Evolutionary conservation across 2,797 vertebrate genomes (phyloP), one percentile per base, ranked within the genome.

Genomic region (Acanthiza pusilla): DNA sequence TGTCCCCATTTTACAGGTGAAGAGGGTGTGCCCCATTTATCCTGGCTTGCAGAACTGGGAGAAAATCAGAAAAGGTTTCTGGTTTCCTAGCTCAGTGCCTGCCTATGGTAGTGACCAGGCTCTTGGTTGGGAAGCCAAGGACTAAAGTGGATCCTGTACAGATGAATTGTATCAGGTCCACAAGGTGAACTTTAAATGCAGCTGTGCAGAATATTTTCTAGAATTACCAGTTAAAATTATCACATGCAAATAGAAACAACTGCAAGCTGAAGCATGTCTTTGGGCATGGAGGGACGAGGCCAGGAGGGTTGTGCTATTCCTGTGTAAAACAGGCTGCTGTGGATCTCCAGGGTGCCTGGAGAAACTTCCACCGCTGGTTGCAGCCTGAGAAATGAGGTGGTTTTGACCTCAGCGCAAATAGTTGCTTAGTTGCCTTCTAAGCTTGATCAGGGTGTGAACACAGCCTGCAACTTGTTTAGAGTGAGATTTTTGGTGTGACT

Each of bases 141-240:
- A 1, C 57, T 67, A 2, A 25, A 47, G 27, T 50, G 55, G 29
- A 5, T 65, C 42, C 15, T 2, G 3, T 47, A 8, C 21, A 51
- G 15, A 45, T 65, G 16, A 40, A 25, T 19, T 67, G 23, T 53
- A 4, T 77, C 54, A 67, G 60, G 26, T 75, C 85, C 78, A 63
- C 20, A n/a, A 80, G 78, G 40, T 72, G 82, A 77, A 78, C 88
- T 81, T 66, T 74, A 74, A 72, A 67, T 82, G 58, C 61, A 60
- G 54, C 81, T 87, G 45, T 63, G 34, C 40, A 62, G 88, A 78
- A 61, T 91, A 58, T 95, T 95, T 88, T 91, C 89, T 93, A 66
- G 91, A 96, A 75, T 76, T 92, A 77, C 91, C 50, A 78, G 75
- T 89, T 92, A 91, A 94, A 94, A 95, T 91, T 62, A 93, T 92